Base-by-base conservation (phyloP, 1,140 invertebrate genomes). In the Nilaparvata lugens region DNA sequence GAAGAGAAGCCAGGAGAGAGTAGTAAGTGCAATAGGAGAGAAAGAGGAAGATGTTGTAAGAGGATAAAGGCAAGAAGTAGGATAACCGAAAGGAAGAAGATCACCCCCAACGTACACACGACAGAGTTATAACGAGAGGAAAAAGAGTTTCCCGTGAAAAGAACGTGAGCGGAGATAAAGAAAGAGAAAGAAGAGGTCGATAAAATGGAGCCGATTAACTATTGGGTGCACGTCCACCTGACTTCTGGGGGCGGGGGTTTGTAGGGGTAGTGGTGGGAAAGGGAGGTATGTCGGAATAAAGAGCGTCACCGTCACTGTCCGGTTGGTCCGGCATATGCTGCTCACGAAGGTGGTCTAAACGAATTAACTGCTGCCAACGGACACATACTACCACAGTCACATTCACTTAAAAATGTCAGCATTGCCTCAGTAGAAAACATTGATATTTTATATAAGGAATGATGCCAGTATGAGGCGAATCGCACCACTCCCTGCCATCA, bases 81-180 rank as follows among this genome's bases (percentile, higher is more conserved):
- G 25, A 45, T 38, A 40, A 58, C 58, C 53, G 58, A 55, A 42
- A 57, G 61, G 56, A 60, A 64, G 61, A 52, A 56, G 25, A 58
- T 55, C 16, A 23, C 18, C 23, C 13, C 45, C 6, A 51, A 25
- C 16, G 51, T 52, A 28, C 28, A 25, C 23, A 25, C 51, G 51
- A 52, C 51, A 52, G 51, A 23, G 31, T 35, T 35, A 35, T 35
- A 35, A 35, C 31, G 31, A 35, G 31, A 35, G 31, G 31, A 35
- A 35, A 28, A 35, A 35, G 31, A 35, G 31, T 35, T 35, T 35
- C 7, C 9, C 1, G 31, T 35, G 31, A 35, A 35, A 6, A 35
- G 31, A 35, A 35, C 31, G 31, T 35, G 31, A 35, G 31, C 31
- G 3, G 31, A 2, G 31, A 35, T 6, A 35, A 11, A 35, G 4